Evolutionary conservation across 2,113 vertebrate species (phyloP).

Genomic region (Ia io): DNA sequence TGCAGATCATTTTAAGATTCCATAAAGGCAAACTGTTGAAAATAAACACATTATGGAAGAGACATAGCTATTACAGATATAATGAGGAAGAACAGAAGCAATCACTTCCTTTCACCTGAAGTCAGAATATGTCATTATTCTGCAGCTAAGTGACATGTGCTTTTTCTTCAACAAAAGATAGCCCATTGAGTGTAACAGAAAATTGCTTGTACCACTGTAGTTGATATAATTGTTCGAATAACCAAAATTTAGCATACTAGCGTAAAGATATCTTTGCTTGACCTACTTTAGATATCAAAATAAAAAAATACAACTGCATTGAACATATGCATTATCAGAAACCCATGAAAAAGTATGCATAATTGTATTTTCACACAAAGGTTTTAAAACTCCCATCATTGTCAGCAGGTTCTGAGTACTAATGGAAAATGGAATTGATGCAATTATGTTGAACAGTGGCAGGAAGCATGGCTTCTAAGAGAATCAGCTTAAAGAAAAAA

Average conservation of each 20-base stretch:
- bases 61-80: not conserved
- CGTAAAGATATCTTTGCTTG: not conserved
- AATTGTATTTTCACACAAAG: conserved; percentile 57
- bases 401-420: conserved; percentile 68
- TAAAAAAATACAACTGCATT: not conserved
- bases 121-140: not conserved
- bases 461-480: conserved; percentile 79
- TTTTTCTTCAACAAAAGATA: not conserved
- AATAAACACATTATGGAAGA: not conserved
- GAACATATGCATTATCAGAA: not conserved
- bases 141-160: not conserved
- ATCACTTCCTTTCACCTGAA: not conserved
- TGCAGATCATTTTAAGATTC: not conserved
- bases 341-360: not conserved
- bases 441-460: conserved; percentile 76
- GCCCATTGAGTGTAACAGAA: not conserved
- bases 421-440: conserved; percentile 58
- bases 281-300: conserved; percentile 51
- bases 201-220: not conserved
- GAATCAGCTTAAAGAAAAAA: conserved; percentile 78
- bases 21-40: not conserved
- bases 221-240: conserved; percentile 20
- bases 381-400: conserved; percentile 64
- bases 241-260: not conserved
- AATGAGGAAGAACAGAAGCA: not conserved